Conservation (phyloP, 2,797 vertebrate genomes). For the Helicolenus hilgendorfi region DNA sequence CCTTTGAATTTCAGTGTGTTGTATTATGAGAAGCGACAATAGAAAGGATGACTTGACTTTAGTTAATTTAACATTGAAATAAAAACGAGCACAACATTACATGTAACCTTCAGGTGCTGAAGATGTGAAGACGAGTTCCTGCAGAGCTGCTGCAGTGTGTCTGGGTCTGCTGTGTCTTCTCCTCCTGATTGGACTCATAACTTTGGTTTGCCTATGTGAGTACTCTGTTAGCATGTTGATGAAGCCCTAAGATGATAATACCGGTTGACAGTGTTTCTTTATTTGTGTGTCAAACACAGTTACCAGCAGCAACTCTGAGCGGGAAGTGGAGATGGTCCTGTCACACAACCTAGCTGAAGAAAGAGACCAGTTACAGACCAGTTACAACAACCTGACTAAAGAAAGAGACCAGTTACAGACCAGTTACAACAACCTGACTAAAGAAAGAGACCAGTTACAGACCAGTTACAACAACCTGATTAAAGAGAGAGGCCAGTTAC, state of each 20-base stretch:
- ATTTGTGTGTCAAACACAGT: neutral
- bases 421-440: too few relatives aligned
- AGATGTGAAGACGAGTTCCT: neutral
- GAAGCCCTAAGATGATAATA: neutral
- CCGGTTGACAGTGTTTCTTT: neutral
- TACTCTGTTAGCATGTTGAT: neutral
- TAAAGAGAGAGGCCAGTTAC: neutral
- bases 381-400: neutral
- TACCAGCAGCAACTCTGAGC: neutral
- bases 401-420: neutral
- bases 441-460: too few relatives aligned
- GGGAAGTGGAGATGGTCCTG: neutral
- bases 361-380: neutral
- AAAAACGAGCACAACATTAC: neutral
- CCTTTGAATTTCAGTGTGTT: neutral
- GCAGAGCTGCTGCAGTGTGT: neutral
- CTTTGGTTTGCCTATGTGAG: neutral
- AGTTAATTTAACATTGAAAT: neutral
- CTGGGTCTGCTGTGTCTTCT: conserved; percentile 3
- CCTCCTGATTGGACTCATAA: neutral
- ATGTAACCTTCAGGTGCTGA: neutral
- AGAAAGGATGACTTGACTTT: neutral
- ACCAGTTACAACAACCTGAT: neutral
- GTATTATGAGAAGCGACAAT: neutral
- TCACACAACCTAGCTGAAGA: neutral